Evolutionary conservation across 1,140 invertebrate genomes (phyloP).

Genomic region (Sinonovacula constricta): DNA sequence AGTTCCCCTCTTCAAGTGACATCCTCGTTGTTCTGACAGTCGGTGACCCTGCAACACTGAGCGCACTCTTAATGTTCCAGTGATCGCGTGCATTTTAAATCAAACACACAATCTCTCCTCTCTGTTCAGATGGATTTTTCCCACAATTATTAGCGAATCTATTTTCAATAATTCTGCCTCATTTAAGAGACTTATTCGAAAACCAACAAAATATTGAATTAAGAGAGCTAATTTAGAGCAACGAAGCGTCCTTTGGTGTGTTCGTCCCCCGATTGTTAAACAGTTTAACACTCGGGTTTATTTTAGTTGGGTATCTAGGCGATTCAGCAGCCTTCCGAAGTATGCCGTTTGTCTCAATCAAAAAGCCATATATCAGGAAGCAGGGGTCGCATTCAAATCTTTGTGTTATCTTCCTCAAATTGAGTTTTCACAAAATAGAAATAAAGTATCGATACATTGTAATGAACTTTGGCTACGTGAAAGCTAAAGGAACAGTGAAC

Average conservation of each 20-base stretch:
- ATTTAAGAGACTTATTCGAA: not conserved
- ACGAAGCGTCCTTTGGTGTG: not conserved
- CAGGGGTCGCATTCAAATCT: not conserved
- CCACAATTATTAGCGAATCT: not conserved
- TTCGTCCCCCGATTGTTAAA: not conserved
- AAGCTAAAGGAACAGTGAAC: not conserved
- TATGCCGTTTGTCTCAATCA: not conserved
- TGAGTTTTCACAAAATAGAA: not conserved
- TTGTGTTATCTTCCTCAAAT: not conserved
- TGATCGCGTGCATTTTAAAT: not conserved
- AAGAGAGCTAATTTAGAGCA: not conserved
- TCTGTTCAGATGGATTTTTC: not conserved
- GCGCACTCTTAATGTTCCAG: not conserved
- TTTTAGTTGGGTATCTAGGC: not conserved
- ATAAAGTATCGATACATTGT: not conserved
- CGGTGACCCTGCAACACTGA: not conserved
- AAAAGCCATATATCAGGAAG: not conserved
- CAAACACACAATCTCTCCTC: not conserved
- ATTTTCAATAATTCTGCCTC: not conserved
- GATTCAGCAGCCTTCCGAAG: not conserved
- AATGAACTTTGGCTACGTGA: not conserved
- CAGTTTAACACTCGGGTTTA: not conserved
- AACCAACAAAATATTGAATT: not conserved
- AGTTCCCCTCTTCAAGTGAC: not conserved
- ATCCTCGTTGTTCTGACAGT: not conserved